A percentile compares a stretch with the other conserved stretches of the same genome.
Conservation (phyloP, 2,888 invertebrate genomes). For the Metopia argyrocephala region DNA sequence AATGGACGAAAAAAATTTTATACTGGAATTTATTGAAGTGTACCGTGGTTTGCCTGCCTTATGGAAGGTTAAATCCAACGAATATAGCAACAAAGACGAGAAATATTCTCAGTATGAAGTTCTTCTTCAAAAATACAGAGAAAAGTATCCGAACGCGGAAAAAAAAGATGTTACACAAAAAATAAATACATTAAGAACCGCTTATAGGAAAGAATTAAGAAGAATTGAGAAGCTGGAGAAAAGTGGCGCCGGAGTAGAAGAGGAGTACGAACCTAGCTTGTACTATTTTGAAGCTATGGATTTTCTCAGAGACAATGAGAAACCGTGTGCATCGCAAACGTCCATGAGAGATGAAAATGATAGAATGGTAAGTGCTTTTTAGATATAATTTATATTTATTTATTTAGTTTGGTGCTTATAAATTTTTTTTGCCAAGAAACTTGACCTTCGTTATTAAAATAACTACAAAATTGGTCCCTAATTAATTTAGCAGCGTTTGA, state of each 20-base stretch:
- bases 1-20: constrained; percentile 3
- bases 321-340: constrained; percentile 8
- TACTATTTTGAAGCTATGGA: constrained; percentile 1
- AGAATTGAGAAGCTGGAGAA: too few relatives aligned
- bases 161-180: not conserved
- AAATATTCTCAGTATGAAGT: not conserved
- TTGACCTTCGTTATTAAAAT: constrained; percentile 51
- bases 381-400: constrained; percentile 4
- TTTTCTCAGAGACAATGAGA: constrained; percentile 13
- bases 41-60: not conserved
- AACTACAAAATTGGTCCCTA: constrained; percentile 45
- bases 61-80: not conserved
- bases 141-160: not conserved
- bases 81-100: not conserved
- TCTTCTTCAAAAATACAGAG: not conserved
- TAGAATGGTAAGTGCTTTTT: not conserved
- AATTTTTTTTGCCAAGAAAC: constrained; percentile 49
- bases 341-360: not conserved
- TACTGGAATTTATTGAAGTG: not conserved
- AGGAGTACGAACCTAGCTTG: not conserved
- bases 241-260: constrained; percentile 22
- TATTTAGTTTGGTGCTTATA: constrained; percentile 15
- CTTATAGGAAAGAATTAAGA: too few relatives aligned
- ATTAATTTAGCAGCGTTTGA: constrained; percentile 39
- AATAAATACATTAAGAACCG: too few relatives aligned